phyloP scores from a whole-genome alignment of 2,113 vertebrate genomes.

The Erinaceus europaeus region DNA sequence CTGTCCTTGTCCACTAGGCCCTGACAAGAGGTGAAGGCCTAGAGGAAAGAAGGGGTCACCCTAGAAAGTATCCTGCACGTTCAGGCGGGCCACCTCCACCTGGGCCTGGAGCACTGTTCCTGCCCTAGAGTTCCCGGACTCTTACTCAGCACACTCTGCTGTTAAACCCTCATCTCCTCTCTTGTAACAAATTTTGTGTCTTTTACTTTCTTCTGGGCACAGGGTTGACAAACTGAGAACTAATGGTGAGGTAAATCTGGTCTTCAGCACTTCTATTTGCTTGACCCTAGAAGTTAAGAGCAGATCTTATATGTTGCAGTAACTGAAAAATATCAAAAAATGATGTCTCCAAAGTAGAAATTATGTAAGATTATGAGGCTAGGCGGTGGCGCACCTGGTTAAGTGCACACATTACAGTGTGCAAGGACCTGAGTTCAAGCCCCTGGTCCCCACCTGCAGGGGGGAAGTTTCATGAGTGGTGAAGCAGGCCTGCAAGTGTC shows the following conservation, averaged over 20 bases:
- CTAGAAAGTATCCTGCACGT: not conserved
- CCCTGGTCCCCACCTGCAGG: too few relatives aligned
- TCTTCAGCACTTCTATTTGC: not conserved
- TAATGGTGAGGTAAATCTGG: not conserved
- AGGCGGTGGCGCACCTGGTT: too few relatives aligned
- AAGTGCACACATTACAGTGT: too few relatives aligned
- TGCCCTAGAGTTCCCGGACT: not conserved
- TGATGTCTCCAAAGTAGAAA: too few relatives aligned
- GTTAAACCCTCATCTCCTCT: not conserved
- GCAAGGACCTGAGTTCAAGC: too few relatives aligned
- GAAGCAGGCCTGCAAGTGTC: too few relatives aligned
- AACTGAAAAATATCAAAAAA: not conserved
- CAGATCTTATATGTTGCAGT: not conserved
- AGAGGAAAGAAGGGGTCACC: not conserved
- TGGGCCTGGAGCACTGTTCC: not conserved
- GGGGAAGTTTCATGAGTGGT: too few relatives aligned
- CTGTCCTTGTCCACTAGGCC: not conserved
- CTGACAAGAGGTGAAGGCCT: not conserved
- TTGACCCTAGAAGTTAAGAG: not conserved
- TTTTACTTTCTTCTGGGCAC: not conserved
- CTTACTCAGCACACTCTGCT: not conserved
- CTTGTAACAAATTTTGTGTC: not conserved
- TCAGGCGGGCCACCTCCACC: too few relatives aligned
- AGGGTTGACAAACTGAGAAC: not conserved
- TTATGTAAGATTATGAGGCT: too few relatives aligned